Conservation (phyloP, 2,113 vertebrate species). For the Nettapus auritus region DNA sequence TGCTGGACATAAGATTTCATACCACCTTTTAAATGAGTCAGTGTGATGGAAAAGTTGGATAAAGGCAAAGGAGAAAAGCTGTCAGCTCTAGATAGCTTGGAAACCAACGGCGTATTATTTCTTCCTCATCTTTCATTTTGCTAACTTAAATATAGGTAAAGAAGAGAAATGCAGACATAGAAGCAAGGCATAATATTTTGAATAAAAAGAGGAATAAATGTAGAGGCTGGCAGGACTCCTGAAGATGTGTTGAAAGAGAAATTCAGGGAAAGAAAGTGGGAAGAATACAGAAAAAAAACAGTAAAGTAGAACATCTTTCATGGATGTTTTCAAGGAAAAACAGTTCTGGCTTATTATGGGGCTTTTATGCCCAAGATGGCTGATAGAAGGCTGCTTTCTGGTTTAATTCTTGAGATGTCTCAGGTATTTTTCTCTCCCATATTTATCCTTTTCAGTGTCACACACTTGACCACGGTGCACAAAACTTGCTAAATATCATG, state of each 20-base stretch:
- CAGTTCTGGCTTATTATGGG: background rate
- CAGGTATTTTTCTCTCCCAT: background rate
- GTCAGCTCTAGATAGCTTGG: constrained; percentile 67
- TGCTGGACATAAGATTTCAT: constrained; percentile 79
- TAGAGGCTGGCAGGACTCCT: background rate
- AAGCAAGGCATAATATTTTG: background rate
- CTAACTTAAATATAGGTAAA: background rate
- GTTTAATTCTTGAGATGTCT: background rate
- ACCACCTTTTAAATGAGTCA: constrained; percentile 77
- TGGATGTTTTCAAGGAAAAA: background rate
- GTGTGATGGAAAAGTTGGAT: constrained; percentile 79
- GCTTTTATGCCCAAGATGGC: background rate
- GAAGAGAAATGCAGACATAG: background rate
- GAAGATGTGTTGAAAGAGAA: background rate
- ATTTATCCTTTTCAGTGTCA: background rate
- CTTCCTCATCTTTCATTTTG: background rate
- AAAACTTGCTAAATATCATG: fast-evolving
- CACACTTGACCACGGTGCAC: background rate
- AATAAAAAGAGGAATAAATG: background rate
- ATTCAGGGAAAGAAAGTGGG: background rate
- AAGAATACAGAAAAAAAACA: background rate
- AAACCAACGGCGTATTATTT: constrained; percentile 11
- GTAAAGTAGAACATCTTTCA: background rate
- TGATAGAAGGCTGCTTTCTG: background rate
- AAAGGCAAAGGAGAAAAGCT: constrained; percentile 78